A percentile compares a stretch with the other conserved stretches of the same genome.
These are phyloP conservation scores for Nematopogon swammerdamellus DNA, from an alignment of 2,888 invertebrate species.

Conservation along the genomic window DNA sequence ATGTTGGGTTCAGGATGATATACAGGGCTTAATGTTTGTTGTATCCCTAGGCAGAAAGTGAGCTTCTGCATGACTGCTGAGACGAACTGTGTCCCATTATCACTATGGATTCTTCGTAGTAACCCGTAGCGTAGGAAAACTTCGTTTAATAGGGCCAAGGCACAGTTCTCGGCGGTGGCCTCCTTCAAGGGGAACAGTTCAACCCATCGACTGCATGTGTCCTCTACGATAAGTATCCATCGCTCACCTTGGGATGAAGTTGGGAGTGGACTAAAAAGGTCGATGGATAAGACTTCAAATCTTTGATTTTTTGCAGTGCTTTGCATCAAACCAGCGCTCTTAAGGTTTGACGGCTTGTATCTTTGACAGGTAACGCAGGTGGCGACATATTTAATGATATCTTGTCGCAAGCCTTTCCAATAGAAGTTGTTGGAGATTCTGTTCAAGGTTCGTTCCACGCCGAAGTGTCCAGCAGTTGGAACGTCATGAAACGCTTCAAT, in stretches of 20 bases:
- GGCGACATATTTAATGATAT: slow-evolving; percentile 14
- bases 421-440: slow-evolving; percentile 13
- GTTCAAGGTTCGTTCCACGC: slow-evolving; percentile 11
- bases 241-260: neutral
- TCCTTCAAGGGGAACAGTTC: slow-evolving; percentile 6
- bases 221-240: slow-evolving; percentile 6
- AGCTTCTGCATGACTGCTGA: slow-evolving; percentile 18
- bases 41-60: slow-evolving; percentile 5
- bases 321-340: slow-evolving; percentile 18
- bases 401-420: slow-evolving; percentile 17
- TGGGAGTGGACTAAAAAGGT: slow-evolving; percentile 13
- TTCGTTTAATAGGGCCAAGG: slow-evolving; percentile 3
- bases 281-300: slow-evolving; percentile 16
- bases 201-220: slow-evolving; percentile 5
- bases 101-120: slow-evolving; percentile 15
- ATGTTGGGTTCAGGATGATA: slow-evolving; percentile 22
- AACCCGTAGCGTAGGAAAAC: slow-evolving; percentile 15
- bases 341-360: slow-evolving; percentile 19
- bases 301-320: slow-evolving; percentile 5
- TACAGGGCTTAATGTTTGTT: slow-evolving; percentile 13
- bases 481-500: slow-evolving; percentile 14
- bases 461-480: slow-evolving; percentile 16
- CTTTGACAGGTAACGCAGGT: slow-evolving; percentile 18
- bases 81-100: slow-evolving; percentile 21
- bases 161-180: slow-evolving; percentile 7